Evolutionary conservation across 1,140 invertebrate genomes (phyloP), one percentile per base, ranked within the genome.

Genomic region (Listronotus oregonensis): DNA sequence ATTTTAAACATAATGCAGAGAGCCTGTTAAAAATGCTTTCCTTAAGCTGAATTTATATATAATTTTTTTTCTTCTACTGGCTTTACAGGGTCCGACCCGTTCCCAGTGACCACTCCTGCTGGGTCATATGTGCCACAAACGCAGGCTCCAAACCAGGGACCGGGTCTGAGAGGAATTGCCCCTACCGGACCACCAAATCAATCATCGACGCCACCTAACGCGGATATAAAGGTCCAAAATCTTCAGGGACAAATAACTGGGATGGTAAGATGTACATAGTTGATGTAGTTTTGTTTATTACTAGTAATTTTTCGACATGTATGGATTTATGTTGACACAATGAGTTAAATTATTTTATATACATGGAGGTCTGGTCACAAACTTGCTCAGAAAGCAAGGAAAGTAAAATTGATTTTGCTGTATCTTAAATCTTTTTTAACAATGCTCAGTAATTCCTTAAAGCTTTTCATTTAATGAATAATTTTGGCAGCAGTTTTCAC

Each of bases 171-270:
- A 17, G 47, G 43, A 7, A 47, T 64, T 43, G 64, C 70, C 57
- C 71, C 69, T 46, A 68, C 75, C 10, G 73, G 68, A 39, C 78
- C 77, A 44, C 78, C 78, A 15, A 79, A 73, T 58, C 77, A 79
- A 67, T 60, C 78, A 12, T 77, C 78, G 4, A 78, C 78, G 21
- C 77, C 77, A 34, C 77, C 78, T 27, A 77, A 74, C 46, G 68
- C 64, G 43, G 78, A 79, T 46, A 31, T 79, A 37, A 79, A 79
- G 69, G 76, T 77, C 17, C 63, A 67, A 43, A 54, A 61, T 43
- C 59, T 77, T 43, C 62, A 66, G 14, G 73, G 72, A 59, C 74
- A 69, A 62, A 68, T 78, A 60, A 72, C 66, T 32, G 64, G 21
- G 51, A 64, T 70, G 68, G 68, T 70, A 67, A 66, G 69, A 27